Evolutionary conservation across 2,888 invertebrate genomes (phyloP), one percentile per base, ranked within the genome.

Genomic region (Allacma fusca): DNA sequence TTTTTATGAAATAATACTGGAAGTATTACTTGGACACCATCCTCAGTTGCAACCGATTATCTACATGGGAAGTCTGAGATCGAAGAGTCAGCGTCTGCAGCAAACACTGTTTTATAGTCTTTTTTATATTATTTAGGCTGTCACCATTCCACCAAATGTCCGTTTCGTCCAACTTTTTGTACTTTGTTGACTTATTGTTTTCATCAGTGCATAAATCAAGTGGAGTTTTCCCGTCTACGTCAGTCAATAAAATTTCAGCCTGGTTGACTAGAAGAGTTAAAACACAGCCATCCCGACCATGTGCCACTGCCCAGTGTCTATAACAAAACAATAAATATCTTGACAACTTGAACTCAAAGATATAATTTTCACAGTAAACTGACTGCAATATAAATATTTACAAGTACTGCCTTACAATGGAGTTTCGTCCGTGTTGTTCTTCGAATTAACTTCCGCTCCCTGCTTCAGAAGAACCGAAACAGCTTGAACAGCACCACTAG

Each of bases 251-350:
- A 44, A 72, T 40, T 26, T 72, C 65, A 50, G 72, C 72, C 19
- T 44, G 50, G 57, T 77, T 72, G 72, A 77, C 72, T 67, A 77
- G 67, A 40, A 77, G 72, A 28, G 64, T 65, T 28, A 77, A 34
- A 23, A 77, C 77, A 23, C 43, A 72, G 5, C 72, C 77, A 23
- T 77, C 77, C 19, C 62, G 72, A 23, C 77, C 72, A 23, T 77
- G 34, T 16, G 44, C n/a, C 1, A 77, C 67, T 19, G 77, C 72
- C 65, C 28, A 64, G 44, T 77, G 77, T 34, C 76, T 76, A 19
- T 43, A 65, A 64, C 26, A 23, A 59, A 62, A 62, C 23, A 68
- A 28, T 4, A 68, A 34, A 12, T 34, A 29, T 7, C 34, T 19
- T n/a, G 29, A 28, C n/a, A 12, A 28, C n/a, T n/a, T n/a, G n/a